Base-by-base conservation (phyloP, 2,888 invertebrate genomes). In the Ganaspis brasiliensis region DNA sequence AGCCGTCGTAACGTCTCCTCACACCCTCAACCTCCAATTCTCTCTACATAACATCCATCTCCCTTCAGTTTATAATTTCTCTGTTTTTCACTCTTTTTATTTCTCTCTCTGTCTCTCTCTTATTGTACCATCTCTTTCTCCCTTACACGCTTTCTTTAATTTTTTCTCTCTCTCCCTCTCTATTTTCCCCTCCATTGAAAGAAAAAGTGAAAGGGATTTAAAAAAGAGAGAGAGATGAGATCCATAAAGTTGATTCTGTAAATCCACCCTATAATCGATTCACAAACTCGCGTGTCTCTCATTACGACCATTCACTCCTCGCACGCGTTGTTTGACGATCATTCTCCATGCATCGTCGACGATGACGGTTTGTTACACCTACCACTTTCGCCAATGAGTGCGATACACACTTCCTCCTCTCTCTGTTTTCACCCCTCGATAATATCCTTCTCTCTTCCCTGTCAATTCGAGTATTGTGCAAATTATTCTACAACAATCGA, bases 311-410 rank as follows among this genome's bases (percentile, higher is more conserved):
- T 89, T 88, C 85, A 86, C 81, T 76, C 72, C 56, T 74, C 84
- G 83, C 87, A 88, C 89, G 87, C 87, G 87, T 87, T 89, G 87
- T 89, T 89, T 87, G 86, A 86, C 81, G 83, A 86, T 86, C 86
- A 83, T 86, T 87, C 83, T 77, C 83, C 83, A 79, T 87, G 83
- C 87, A 78, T 80, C 84, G 85, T 76, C 81, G 82, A 74, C 61
- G 75, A 79, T 59, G 73, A 75, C 72, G 76, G 75, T 80, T 76
- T 74, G 79, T 78, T 77, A 73, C 56, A 74, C 52, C 75, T 76
- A 71, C 80, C 77, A 78, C 74, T 83, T 81, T 81, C 77, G 67
- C 74, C 79, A 74, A 79, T 70, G 52, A 76, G 73, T 77, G 76
- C 78, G 67, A 76, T 76, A 75, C 45, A 72, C 77, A 67, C 21